A percentile compares a stretch with the other conserved stretches of the same genome.
Conservation (phyloP, 2,888 invertebrate genomes). For the Drosophila mercatorum region DNA sequence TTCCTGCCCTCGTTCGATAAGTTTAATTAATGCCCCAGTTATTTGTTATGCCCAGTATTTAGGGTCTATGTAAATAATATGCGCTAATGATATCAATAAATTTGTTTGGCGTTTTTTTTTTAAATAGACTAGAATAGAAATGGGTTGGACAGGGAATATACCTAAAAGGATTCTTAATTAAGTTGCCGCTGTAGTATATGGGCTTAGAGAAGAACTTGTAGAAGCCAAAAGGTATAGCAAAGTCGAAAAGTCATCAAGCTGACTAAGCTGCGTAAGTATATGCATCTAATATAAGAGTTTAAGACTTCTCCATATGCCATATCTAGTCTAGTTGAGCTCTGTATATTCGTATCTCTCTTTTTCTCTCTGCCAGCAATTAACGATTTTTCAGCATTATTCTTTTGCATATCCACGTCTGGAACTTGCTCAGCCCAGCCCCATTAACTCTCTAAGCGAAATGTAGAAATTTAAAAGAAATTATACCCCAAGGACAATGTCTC, state of each 20-base stretch:
- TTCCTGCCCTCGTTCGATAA: conserved; percentile 41
- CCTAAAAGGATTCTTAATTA: conserved; percentile 1
- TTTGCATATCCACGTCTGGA: conserved; percentile 21
- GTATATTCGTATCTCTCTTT: neutral
- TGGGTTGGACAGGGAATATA: neutral
- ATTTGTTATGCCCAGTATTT: conserved; percentile 41
- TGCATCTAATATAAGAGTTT: neutral
- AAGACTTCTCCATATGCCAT: neutral
- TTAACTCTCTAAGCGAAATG: conserved; percentile 51
- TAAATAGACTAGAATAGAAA: conserved; percentile 5
- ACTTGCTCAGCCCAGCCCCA: conserved; percentile 10
- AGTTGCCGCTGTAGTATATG: neutral
- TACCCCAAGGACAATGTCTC: conserved; percentile 74
- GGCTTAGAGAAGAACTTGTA: neutral
- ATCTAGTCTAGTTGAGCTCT: neutral
- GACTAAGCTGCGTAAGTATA: neutral
- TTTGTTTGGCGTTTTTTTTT: conserved; percentile 17
- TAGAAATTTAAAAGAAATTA: conserved; percentile 78
- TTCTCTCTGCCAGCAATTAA: conserved; percentile 10
- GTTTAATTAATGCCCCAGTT: conserved; percentile 58
- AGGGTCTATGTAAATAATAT: conserved; percentile 30
- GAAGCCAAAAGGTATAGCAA: neutral
- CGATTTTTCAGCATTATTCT: conserved; percentile 19
- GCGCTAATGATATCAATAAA: conserved; percentile 53
- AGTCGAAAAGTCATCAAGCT: neutral